Base-by-base conservation (phyloP, 1,140 invertebrate genomes). In the Drosophila nigromelanica region DNA sequence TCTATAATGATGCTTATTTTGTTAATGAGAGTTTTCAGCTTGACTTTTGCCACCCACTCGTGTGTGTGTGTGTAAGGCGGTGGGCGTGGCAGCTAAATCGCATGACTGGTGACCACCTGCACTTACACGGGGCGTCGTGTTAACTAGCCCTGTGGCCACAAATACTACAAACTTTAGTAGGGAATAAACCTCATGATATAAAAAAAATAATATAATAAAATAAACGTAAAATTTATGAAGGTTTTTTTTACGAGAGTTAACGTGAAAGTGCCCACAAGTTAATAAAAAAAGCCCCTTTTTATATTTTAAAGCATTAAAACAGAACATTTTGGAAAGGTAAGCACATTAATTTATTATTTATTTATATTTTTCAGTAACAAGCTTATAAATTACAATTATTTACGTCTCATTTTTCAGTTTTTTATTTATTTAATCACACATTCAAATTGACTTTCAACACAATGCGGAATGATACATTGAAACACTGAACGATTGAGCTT, bases 1-100 rank as follows among this genome's bases (percentile, higher is more conserved):
- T 79, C 54, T 79, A 79, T 77, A 79, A 79, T 74, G 70, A 74
- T 74, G 77, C 77, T 77, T 79, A 74, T 79, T 79, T 74, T 79
- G 70, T 77, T 79, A 78, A 79, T 74, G 77, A 77, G 77, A 78
- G 69, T 78, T 78, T 76, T 63, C 51, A 73, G 52, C 21, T 64
- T 72, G 45, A 37, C 27, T 43, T 50, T 58, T 40, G 11, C 12
- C n/a, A 24, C 15, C 48, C 39, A 48, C 43, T 10, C 30, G 3
- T 40, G 6, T 55, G 10, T 35, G 5, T 37, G 30, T 43, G 30
- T 15, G 12, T 43, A 35, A 35, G 33, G 8, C 45, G 5, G 35
- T 51, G 4, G 24, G 12, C 15, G 40, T 39, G 55, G n/a, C 35
- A 59, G 24, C 8, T 30, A 14, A 30, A 60, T 42, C 45, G 64